phyloP scores from a whole-genome alignment of 2,888 invertebrate species.

The Tetragonula carbonaria region DNA sequence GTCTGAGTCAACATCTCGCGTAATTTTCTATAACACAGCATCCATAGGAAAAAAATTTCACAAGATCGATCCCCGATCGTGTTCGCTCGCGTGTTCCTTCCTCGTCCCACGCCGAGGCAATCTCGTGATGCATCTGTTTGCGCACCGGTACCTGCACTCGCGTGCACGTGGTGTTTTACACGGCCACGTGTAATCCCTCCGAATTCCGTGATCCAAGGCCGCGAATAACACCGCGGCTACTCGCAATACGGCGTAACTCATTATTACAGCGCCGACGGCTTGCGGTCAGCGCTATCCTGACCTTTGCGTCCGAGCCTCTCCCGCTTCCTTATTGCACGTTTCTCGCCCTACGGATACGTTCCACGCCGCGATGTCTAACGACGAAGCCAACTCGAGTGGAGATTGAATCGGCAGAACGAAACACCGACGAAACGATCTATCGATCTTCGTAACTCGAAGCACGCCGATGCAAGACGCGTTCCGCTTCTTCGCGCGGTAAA shows the following conservation, averaged over 20 bases:
- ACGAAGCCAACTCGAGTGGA: constrained; percentile 13
- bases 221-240: constrained; percentile 45
- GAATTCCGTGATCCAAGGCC: constrained; percentile 56
- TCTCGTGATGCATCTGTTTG: constrained; percentile 40
- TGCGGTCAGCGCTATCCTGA: constrained; percentile 53
- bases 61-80: constrained; percentile 45
- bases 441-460: neutral
- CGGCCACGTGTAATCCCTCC: constrained; percentile 54
- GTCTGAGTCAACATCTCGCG: neutral
- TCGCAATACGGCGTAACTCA: constrained; percentile 55
- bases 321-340: constrained; percentile 49
- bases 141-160: constrained; percentile 18
- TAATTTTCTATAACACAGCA: neutral
- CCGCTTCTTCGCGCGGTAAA: neutral
- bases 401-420: constrained; percentile 1
- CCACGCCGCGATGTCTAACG: constrained; percentile 13
- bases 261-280: constrained; percentile 52
- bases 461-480: neutral
- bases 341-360: constrained; percentile 24
- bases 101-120: constrained; percentile 37
- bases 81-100: neutral
- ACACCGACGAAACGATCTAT: neutral
- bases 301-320: constrained; percentile 41
- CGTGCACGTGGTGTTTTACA: constrained; percentile 50
- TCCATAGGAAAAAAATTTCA: neutral